Conservation (phyloP, 2,113 vertebrate species). For the Centrocercus urophasianus region DNA sequence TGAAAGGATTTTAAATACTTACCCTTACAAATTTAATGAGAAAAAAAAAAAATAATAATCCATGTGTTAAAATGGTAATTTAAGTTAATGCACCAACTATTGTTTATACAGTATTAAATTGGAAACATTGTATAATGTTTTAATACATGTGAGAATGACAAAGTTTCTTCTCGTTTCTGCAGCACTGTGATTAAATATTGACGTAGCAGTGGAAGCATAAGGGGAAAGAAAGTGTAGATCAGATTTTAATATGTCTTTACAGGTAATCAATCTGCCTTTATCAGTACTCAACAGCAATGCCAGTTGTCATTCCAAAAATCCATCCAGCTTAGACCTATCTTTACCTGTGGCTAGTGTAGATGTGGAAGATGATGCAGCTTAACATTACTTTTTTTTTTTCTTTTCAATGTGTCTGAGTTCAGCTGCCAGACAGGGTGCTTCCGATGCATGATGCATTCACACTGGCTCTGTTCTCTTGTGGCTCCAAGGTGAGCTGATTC, state of each 20-base stretch:
- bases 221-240: neutral
- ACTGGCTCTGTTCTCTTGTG: neutral
- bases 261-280: slow-evolving; percentile 48
- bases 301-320: slow-evolving; percentile 51
- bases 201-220: slow-evolving; percentile 13
- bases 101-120: neutral
- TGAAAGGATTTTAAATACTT: slow-evolving; percentile 42
- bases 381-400: neutral
- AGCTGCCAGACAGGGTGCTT: neutral
- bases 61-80: slow-evolving; percentile 14
- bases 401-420: neutral
- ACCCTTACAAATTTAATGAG: neutral
- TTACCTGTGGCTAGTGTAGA: neutral
- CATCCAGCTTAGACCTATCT: neutral
- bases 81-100: slow-evolving; percentile 2
- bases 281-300: slow-evolving; percentile 47
- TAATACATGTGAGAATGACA: neutral
- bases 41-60: neutral
- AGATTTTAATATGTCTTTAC: neutral
- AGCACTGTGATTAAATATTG: slow-evolving; percentile 46
- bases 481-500: neutral
- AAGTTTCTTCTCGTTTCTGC: neutral
- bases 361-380: neutral
- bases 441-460: neutral
- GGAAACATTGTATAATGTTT: neutral